Base-by-base conservation (phyloP, 2,113 vertebrate species). In the Corythaeola cristata region DNA sequence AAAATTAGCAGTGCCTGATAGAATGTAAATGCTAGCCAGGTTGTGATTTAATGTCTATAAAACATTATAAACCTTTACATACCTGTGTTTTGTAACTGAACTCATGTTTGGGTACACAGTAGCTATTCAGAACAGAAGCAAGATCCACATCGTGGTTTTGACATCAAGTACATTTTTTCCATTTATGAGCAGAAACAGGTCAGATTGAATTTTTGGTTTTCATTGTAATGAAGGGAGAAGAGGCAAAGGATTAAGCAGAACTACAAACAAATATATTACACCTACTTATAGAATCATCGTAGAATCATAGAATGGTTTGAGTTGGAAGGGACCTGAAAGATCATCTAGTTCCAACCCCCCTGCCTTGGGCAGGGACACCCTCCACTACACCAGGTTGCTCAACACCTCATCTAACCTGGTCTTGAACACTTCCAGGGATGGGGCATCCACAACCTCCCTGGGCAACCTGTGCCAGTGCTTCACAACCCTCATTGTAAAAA, bases 41-140 rank as follows among this genome's bases (percentile, higher is more conserved):
- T 71, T 76, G 62, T 96, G 82, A 91, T 85, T 95, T 74, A 73
- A 91, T 22, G 20, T 69, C 85, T 83, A 60, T 91, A 97, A 97
- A 96, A 94, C 11, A 17, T 53, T 58, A 69, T 30, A 53, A 85
- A 85, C 41, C 28, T 55, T 88, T 91, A 37, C 45, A 85, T 60
- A 62, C 20, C 2, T 62, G 30, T 22, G 75, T 93, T 96, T 94
- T 74, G 55, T 69, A 96, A 90, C 67, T 77, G 71, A 91, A 68
- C 32, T 72, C 66, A 16, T 82, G 56, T 72, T 85, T 88, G 35
- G 11, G 8, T 75, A 56, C 3, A 49, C n/a, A 59, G 64, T 12
- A 67, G 15, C 37, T 71, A 50, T 23, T 58, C 62, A 78, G 73
- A 91, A 87, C 26, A 89, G 47, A 87, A 67, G 58, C 37, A 79